These are phyloP conservation scores for Malacoctenus gilli DNA, from an alignment of 2,797 vertebrate genomes.

Conservation along the genomic window DNA sequence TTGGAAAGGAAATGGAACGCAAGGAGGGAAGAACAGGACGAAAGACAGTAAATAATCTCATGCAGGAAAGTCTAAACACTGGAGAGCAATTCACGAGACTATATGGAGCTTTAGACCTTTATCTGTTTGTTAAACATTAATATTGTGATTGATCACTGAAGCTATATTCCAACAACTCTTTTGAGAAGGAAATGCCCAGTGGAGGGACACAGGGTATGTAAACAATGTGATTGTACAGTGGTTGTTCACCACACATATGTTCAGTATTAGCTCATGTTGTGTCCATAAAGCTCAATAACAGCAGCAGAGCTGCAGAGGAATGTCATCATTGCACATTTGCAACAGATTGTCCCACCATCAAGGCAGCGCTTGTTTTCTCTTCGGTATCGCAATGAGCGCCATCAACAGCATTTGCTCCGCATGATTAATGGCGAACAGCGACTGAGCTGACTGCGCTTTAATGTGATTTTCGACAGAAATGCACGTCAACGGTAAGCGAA, in stretches of 20 bases:
- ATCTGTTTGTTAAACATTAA: too few species aligned
- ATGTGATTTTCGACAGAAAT: constrained; percentile 10
- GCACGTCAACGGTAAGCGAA: constrained; percentile 15
- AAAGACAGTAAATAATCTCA: too few species aligned
- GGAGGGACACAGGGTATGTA: not conserved
- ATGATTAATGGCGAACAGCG: constrained; percentile 7
- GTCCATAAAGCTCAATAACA: constrained; percentile 10
- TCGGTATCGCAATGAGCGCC: not conserved
- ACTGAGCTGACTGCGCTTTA: constrained; percentile 13
- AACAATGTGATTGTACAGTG: not conserved
- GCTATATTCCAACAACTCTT: too few species aligned
- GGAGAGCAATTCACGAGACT: too few species aligned
- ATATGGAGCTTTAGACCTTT: too few species aligned
- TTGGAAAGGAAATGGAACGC: too few species aligned
- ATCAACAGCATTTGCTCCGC: constrained; percentile 11
- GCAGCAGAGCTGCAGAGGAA: constrained; percentile 8
- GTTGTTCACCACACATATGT: not conserved
- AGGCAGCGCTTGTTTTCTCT: not conserved
- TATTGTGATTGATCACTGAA: too few species aligned
- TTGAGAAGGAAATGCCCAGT: too few species aligned
- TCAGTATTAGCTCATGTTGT: not conserved
- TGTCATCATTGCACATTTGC: not conserved
- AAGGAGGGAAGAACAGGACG: too few species aligned
- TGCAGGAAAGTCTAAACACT: too few species aligned
- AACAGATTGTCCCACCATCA: not conserved